Conservation (phyloP, 2,113 vertebrate genomes). For the Hystrix brachyura region DNA sequence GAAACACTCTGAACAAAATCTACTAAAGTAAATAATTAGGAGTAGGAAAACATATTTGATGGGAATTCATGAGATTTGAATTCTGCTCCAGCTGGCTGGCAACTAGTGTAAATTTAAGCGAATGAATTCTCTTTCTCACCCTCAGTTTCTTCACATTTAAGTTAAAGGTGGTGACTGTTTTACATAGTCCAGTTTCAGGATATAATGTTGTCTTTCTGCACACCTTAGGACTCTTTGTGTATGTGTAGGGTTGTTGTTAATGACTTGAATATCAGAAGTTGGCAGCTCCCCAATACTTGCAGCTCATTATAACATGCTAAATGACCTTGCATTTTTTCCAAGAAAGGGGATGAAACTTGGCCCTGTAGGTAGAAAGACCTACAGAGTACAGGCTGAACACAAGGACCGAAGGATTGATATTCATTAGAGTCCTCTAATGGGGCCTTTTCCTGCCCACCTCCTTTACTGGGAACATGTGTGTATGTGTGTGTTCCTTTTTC, state of each 20-base stretch:
- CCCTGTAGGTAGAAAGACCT: not conserved
- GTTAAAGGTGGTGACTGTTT: not conserved
- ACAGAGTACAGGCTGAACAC: not conserved
- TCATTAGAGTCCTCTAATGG: not conserved
- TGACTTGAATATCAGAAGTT: not conserved
- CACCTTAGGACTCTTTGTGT: fast-evolving
- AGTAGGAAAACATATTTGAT: not conserved
- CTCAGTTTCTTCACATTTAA: not conserved
- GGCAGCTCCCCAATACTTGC: not conserved
- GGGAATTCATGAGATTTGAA: slow-evolving; percentile 2
- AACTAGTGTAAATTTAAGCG: slow-evolving; percentile 37
- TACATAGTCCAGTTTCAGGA: not conserved
- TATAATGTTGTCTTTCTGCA: not conserved
- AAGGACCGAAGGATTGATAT: not conserved
- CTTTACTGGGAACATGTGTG: not conserved
- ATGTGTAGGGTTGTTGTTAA: not conserved
- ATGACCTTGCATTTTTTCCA: not conserved
- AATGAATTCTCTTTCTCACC: slow-evolving; percentile 8
- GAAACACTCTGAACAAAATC: slow-evolving; percentile 34
- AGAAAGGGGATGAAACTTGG: not conserved
- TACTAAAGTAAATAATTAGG: not conserved
- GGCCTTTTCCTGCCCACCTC: not conserved
- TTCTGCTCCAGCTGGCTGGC: not conserved
- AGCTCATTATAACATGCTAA: not conserved
- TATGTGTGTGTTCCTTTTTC: not conserved